Base-by-base conservation (phyloP, 2,888 invertebrate genomes). In the Epiblema foenella region DNA sequence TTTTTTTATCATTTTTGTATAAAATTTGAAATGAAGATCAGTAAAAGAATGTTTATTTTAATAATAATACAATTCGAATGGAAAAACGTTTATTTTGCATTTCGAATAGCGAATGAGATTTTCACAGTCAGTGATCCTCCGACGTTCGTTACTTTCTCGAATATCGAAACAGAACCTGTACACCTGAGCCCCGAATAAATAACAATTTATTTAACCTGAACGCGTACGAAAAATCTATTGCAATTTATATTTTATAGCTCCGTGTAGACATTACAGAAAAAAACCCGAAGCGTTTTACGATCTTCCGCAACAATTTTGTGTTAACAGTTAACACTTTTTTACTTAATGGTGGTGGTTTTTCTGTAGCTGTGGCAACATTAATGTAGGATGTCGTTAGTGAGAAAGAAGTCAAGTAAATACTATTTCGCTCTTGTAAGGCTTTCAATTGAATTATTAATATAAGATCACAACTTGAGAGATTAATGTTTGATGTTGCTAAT, bases 161-260 rank as follows among this genome's bases (percentile, higher is more conserved):
- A 56, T 66, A 66, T 71, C 62, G 67, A 39, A 71, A 66, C 60
- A 56, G 67, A 71, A 60, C 62, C 66, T 62, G 7, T 42, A 51
- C 71, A 71, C 66, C 67, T 71, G 71, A 18, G 51, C 9, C 62
- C 39, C 49, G 56, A 56, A 56, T 71, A 67, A 62, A 71, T 56
- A 71, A 51, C 66, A 67, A 71, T 71, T 67, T 67, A 71, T 71
- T 67, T 39, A 67, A 67, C 67, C 67, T 67, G 52, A 51, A 51
- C 66, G 37, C 62, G 71, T 57, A 67, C 57, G 62, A 67, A 71
- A 71, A 57, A 71, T 71, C 66, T 62, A 37, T 66, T 24, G 49
- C 62, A 71, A 62, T 67, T 67, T 67, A 71, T 67, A 67, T 57
- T 71, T 67, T 56, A 62, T 67, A 15, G 24, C 60, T 17, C 29